Evolutionary conservation across 1,140 invertebrate species (phyloP).

Genomic region (Aphaenogaster ashmeadi): DNA sequence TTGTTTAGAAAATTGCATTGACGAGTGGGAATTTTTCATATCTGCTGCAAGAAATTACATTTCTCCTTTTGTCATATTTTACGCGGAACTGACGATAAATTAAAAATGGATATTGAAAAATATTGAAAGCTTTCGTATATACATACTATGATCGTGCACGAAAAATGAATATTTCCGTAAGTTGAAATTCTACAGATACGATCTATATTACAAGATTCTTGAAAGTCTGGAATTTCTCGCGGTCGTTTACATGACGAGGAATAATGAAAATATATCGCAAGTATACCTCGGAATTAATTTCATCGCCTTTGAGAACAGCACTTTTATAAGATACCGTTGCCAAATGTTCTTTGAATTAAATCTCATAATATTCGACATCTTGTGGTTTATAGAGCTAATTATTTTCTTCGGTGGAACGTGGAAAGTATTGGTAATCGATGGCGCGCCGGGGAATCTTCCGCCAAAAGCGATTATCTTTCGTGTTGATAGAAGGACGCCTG

Average conservation of each 20-base stretch:
- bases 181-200: background rate
- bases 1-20: background rate
- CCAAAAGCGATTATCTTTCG: slow-evolving; percentile 63
- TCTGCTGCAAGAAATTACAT: background rate
- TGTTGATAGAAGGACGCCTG: slow-evolving; percentile 55
- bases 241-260: background rate
- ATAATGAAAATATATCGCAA: background rate
- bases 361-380: slow-evolving; percentile 38
- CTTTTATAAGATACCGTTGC: slow-evolving; percentile 7
- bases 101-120: background rate
- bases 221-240: background rate
- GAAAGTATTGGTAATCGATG: slow-evolving; percentile 57
- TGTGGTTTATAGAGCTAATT: slow-evolving; percentile 56
- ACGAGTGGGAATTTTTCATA: background rate
- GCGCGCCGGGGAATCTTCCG: slow-evolving; percentile 39
- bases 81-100: background rate
- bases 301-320: background rate
- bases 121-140: background rate
- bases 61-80: background rate
- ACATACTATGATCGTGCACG: background rate
- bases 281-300: slow-evolving; percentile 23
- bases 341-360: slow-evolving; percentile 27
- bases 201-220: background rate
- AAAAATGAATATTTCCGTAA: background rate
- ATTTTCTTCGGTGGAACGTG: slow-evolving; percentile 42